Evolutionary conservation across 2,888 invertebrate species (phyloP), one percentile per base, ranked within the genome.

Genomic region (Cheilosia vulpina): DNA sequence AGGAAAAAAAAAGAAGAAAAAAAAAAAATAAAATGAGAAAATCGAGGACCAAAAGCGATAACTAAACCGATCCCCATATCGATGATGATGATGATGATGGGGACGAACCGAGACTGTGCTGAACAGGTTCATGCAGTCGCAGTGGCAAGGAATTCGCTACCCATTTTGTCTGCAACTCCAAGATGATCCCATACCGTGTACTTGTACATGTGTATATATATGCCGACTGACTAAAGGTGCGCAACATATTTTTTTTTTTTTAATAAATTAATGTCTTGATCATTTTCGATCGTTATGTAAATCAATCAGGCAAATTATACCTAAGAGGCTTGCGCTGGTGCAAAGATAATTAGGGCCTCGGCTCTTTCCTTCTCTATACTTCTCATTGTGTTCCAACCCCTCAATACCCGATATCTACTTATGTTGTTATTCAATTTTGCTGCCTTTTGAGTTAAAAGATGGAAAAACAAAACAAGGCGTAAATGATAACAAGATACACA

Each of bases 271-370:
- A 91, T 91, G 91, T 91, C 91, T 91, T 91, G 91, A 91, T 91
- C 91, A 91, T 91, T 91, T 91, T 91, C 90, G 90, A 91, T 91
- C 91, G 91, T 92, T 92, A 92, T 92, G 92, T 92, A 92, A 92
- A 92, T 92, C 92, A 92, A 92, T 92, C 92, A 92, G 91, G 90
- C 90, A 91, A 92, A 92, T 91, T 92, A 92, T 91, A 91, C 90
- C 91, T 88, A 89, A 90, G 90, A 89, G 91, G 90, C 90, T 91
- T 91, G 90, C 90, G 43, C 69, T 81, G 63, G 76, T 81, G 58
- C 81, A 69, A 57, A 58, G 45, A 69, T 69, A 81, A 81, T 81
- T 76, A 78, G 78, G 53, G 55, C 57, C 27, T 24, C 11, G 63
- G 77, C 55, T 71, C 41, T 77, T 62, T 45, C 53, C 9, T 19